These are phyloP conservation scores for Sturnira hondurensis DNA, from an alignment of 2,113 vertebrate genomes.

Conservation along the genomic window DNA sequence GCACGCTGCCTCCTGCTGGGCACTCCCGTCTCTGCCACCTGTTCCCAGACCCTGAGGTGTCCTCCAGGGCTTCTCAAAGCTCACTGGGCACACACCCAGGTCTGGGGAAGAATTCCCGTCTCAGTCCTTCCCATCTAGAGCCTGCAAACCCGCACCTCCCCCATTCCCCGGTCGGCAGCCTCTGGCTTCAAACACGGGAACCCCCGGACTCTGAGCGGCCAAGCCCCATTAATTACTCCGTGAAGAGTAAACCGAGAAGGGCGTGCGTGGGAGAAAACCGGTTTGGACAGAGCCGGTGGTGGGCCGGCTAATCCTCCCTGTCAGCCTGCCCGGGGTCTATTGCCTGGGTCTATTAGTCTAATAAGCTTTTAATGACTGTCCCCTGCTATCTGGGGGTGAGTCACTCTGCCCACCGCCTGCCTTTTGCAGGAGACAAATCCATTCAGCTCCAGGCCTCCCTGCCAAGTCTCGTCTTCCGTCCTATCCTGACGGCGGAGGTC, in stretches of 20 bases:
- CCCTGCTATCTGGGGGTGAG: conserved; percentile 15
- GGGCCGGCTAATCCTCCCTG: not conserved
- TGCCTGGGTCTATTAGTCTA: conserved; percentile 56
- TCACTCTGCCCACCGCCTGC: conserved; percentile 37
- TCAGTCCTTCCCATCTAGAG: not conserved
- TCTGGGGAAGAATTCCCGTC: not conserved
- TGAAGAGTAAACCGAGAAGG: not conserved
- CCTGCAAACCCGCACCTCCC: not conserved
- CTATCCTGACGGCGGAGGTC: conserved; percentile 54
- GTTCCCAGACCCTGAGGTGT: fast-evolving
- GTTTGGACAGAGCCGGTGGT: not conserved
- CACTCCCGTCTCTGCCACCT: fast-evolving
- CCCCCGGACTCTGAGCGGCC: not conserved
- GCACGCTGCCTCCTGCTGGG: fast-evolving
- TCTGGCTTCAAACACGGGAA: not conserved
- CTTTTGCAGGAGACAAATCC: conserved; percentile 68
- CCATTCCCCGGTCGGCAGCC: fast-evolving
- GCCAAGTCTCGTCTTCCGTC: conserved; percentile 44
- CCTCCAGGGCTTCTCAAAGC: not conserved
- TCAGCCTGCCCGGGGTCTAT: conserved; percentile 32
- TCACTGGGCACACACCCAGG: fast-evolving
- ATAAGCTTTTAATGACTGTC: conserved; percentile 74
- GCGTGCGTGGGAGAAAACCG: not conserved
- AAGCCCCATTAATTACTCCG: conserved; percentile 1
- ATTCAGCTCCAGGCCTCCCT: conserved; percentile 64